Percentiles rank a stretch among this genome's conserved stretches.
Conservation (phyloP, 2,888 invertebrate genomes). For the Polymixis lichenea region DNA sequence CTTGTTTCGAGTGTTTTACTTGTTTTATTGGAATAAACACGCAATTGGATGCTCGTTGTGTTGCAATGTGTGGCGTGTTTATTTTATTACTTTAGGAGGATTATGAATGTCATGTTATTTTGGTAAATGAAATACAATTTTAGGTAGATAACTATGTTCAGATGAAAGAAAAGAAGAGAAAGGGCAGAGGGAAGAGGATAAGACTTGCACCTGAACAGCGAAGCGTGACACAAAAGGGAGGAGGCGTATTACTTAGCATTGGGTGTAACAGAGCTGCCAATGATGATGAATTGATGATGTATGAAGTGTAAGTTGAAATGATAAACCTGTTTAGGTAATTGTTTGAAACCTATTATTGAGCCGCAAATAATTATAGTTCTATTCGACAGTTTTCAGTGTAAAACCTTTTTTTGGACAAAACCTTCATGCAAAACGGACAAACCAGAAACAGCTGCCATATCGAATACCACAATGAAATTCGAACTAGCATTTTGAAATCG, state of each 20-base stretch:
- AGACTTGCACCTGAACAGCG: no score
- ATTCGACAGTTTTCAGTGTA: neutral
- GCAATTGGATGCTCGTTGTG: slow-evolving; percentile 27
- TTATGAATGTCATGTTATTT: neutral
- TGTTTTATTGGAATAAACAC: slow-evolving; percentile 57
- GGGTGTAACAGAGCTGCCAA: no score
- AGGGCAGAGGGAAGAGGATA: no score
- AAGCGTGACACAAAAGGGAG: no score
- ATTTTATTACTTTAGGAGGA: slow-evolving; percentile 1
- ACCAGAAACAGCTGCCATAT: neutral
- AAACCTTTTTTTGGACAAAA: neutral
- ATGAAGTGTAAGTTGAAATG: neutral
- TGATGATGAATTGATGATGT: no score
- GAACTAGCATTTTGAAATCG: slow-evolving; percentile 30
- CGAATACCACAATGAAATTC: slow-evolving; percentile 14
- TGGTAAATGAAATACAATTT: neutral
- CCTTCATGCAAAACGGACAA: neutral
- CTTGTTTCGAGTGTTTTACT: slow-evolving; percentile 55
- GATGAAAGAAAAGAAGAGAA: no score
- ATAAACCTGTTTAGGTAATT: neutral
- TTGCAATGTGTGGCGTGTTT: slow-evolving; percentile 12
- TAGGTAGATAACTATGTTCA: neutral
- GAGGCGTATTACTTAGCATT: no score
- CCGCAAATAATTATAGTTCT: no score
- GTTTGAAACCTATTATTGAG: neutral